Evolutionary conservation across 2,797 vertebrate genomes (phyloP).

Genomic region (Myoxocephalus aenaeus): DNA sequence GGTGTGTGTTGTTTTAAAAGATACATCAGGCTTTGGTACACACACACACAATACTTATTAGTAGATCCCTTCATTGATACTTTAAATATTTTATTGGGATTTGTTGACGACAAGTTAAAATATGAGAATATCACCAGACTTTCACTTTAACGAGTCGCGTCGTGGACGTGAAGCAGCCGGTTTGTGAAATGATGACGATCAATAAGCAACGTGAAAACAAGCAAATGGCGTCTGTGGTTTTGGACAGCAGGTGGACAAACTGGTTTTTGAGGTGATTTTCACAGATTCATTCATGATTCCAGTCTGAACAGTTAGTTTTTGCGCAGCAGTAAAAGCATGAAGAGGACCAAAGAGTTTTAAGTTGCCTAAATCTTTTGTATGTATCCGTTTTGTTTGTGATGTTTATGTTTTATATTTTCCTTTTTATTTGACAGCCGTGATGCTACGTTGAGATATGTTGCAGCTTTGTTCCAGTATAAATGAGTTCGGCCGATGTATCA

Average conservation of each 20-base stretch:
- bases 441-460: neutral
- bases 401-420: neutral
- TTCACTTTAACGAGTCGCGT: neutral
- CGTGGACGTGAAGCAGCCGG: no score
- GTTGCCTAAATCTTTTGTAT: constrained; percentile 25
- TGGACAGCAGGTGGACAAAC: neutral
- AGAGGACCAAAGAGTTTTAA: constrained; percentile 54
- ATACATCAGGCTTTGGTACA: neutral
- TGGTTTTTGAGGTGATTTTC: neutral
- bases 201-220: constrained; percentile 22
- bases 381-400: neutral
- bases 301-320: neutral
- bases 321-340: neutral
- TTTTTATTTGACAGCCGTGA: neutral
- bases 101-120: neutral
- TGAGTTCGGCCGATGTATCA: neutral
- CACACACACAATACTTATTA: neutral
- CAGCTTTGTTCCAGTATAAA: neutral
- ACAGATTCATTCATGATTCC: neutral
- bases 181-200: neutral
- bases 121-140: neutral
- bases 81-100: neutral
- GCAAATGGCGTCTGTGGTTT: neutral
- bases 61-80: neutral
- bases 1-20: neutral